These are phyloP conservation scores for Callitettix versicolor DNA, from an alignment of 1,140 invertebrate genomes.

Conservation along the genomic window DNA sequence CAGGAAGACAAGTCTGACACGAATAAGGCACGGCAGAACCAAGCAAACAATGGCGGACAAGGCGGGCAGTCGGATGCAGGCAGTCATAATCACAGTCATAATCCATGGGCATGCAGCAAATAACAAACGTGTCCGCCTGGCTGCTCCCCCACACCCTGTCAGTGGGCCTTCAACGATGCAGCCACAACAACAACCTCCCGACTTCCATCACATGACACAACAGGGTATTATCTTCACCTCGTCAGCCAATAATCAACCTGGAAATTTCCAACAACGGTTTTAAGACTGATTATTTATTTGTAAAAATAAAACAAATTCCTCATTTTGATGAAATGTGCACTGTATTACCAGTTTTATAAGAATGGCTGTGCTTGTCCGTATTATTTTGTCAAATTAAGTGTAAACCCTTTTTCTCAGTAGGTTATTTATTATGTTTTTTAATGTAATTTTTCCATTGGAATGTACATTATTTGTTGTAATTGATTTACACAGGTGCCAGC, in stretches of 20 bases:
- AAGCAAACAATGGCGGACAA: constrained; percentile 41
- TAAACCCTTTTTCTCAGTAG: not conserved
- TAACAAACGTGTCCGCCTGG: constrained; percentile 49
- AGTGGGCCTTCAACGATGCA: constrained; percentile 28
- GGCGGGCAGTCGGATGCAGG: constrained; percentile 26
- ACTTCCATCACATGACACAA: constrained; percentile 25
- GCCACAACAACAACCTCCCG: constrained; percentile 26
- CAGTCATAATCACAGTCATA: constrained; percentile 30
- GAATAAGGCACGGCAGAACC: constrained; percentile 69
- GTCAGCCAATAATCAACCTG: constrained; percentile 16
- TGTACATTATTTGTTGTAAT: no score
- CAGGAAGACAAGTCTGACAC: constrained; percentile 85
- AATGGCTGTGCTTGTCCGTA: no score
- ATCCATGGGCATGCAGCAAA: constrained; percentile 42
- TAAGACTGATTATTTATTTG: not conserved
- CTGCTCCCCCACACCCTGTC: constrained; percentile 30
- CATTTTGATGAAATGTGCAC: no score
- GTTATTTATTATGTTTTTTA: no score
- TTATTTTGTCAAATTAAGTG: no score
- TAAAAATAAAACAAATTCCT: no score
- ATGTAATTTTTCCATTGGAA: no score
- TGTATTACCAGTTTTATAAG: no score
- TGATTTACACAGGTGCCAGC: no score
- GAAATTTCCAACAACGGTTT: constrained; percentile 21
- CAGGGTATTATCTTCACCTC: constrained; percentile 27